A percentile compares a stretch with the other conserved stretches of the same genome.
Evolutionary conservation across 1,140 invertebrate species (phyloP).

Genomic region (Papilio machaon): DNA sequence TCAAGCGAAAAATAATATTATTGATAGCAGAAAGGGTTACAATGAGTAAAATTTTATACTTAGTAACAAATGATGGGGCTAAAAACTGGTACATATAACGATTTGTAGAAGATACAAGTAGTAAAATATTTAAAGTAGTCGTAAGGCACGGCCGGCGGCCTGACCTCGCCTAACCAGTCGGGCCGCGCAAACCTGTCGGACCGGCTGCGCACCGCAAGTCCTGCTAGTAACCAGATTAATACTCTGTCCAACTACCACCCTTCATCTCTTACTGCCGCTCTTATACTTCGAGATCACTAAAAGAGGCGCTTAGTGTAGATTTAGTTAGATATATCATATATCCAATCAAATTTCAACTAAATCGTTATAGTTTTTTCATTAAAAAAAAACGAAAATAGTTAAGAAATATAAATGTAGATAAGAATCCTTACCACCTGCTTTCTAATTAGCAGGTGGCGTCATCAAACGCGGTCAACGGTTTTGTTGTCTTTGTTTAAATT

Average conservation of each 20-base stretch:
- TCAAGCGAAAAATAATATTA: neutral
- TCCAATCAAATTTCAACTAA: neutral
- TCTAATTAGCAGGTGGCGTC: neutral
- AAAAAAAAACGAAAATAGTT: neutral
- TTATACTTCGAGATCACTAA: neutral
- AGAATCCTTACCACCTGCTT: neutral
- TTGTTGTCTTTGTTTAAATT: neutral
- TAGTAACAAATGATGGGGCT: neutral
- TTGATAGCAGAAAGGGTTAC: neutral
- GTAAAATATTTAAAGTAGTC: constrained; percentile 1
- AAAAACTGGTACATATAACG: neutral
- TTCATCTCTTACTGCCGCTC: neutral
- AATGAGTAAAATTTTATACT: neutral
- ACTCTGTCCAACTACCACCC: neutral
- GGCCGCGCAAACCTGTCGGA: constrained; percentile 7
- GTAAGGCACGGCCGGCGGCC: constrained; percentile 9
- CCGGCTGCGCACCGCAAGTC: neutral
- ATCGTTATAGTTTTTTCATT: neutral
- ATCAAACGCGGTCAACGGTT: neutral
- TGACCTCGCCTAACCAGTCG: constrained; percentile 30
- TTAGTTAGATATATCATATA: neutral
- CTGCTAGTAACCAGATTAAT: neutral
- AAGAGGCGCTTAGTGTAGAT: neutral
- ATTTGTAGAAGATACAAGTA: neutral
- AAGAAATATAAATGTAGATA: neutral